These are phyloP conservation scores for Myxocyprinus asiaticus DNA, from an alignment of 2,113 vertebrate species.

Conservation along the genomic window DNA sequence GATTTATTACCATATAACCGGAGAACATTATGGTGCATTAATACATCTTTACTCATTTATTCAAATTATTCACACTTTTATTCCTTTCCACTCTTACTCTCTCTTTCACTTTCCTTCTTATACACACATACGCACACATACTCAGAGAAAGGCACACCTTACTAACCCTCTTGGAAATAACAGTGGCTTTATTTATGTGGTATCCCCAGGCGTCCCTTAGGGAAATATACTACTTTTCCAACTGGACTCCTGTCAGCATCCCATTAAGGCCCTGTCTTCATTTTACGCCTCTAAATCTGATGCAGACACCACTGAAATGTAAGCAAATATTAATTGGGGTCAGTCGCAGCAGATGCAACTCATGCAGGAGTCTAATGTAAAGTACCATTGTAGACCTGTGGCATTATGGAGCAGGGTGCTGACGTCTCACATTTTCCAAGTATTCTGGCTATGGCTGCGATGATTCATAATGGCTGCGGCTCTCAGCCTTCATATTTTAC, in stretches of 20 bases:
- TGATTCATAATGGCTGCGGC: conserved; percentile 42
- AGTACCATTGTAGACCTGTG: conserved; percentile 54
- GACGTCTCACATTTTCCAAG: conserved; percentile 58
- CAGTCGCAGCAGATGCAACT: conserved; percentile 69
- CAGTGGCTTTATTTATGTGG: conserved; percentile 69
- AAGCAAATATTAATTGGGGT: conserved; percentile 78
- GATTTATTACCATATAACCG: conserved; percentile 13
- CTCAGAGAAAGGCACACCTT: conserved; percentile 2
- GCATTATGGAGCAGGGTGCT: conserved; percentile 54
- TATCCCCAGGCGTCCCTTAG: conserved; percentile 68
- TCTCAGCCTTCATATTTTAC: conserved; percentile 49
- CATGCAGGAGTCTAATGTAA: conserved; percentile 64
- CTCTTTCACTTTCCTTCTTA: background rate
- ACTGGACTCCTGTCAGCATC: conserved; percentile 74
- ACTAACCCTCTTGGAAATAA: conserved; percentile 67
- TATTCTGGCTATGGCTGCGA: conserved; percentile 47
- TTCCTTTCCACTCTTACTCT: conserved; percentile 7
- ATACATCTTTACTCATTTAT: conserved; percentile 18
- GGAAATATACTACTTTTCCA: conserved; percentile 72
- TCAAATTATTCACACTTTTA: conserved; percentile 30
- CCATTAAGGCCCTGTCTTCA: conserved; percentile 70
- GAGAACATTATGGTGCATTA: conserved; percentile 16
- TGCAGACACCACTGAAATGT: conserved; percentile 68
- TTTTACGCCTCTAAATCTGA: conserved; percentile 72
- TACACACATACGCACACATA: too few relatives aligned